Conservation (phyloP, 2,888 invertebrate genomes). For the Melipona bicolor region DNA sequence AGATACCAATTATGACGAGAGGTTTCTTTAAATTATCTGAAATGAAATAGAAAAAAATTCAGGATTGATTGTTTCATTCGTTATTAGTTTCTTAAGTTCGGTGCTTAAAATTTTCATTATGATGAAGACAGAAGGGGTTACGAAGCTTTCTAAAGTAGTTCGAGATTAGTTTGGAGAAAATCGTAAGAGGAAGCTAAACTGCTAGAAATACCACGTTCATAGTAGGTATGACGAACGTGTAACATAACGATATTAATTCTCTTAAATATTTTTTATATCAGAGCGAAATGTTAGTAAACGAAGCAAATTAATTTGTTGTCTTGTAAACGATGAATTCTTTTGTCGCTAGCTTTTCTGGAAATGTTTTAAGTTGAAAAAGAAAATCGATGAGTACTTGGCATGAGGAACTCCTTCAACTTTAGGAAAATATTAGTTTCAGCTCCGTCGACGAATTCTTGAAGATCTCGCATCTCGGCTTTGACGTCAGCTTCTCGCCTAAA, state of each 20-base stretch:
- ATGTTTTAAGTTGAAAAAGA: slow-evolving; percentile 14
- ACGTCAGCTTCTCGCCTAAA: slow-evolving; percentile 75
- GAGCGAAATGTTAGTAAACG: background rate
- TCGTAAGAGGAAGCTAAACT: background rate
- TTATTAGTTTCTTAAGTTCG: slow-evolving; percentile 15
- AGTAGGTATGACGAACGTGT: background rate
- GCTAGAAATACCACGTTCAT: background rate
- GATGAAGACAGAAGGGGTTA: background rate
- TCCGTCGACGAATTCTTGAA: slow-evolving; percentile 78
- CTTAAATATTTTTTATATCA: slow-evolving; percentile 2
- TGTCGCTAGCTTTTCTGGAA: background rate
- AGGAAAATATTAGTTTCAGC: slow-evolving; percentile 67
- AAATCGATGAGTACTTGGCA: slow-evolving; percentile 65
- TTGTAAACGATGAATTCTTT: slow-evolving; percentile 1
- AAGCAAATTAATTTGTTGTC: background rate
- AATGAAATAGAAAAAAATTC: slow-evolving; percentile 18
- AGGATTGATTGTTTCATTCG: background rate
- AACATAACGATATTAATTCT: background rate
- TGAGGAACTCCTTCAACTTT: slow-evolving; percentile 72
- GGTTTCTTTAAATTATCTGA: slow-evolving; percentile 83
- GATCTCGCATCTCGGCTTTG: slow-evolving; percentile 76
- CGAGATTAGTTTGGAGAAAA: background rate
- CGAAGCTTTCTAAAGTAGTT: slow-evolving; percentile 5
- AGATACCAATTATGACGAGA: slow-evolving; percentile 83
- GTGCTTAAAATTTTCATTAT: slow-evolving; percentile 13